Percentiles rank a stretch among this genome's conserved stretches.
Conservation (phyloP, 2,113 vertebrate genomes). For the Xiphorhynchus elegans region DNA sequence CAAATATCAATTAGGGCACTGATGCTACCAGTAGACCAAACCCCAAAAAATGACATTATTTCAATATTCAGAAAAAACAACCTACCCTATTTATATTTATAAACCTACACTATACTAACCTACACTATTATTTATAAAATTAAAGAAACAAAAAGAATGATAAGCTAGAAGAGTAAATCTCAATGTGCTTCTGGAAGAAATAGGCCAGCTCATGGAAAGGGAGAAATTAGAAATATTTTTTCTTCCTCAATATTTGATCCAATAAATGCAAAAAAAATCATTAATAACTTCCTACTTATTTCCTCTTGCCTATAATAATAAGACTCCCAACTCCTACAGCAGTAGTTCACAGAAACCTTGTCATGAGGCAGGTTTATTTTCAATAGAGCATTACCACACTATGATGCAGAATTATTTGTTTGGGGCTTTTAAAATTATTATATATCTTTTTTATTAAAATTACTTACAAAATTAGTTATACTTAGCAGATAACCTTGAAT, state of each 20-base stretch:
- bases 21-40: background rate
- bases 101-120: too few species aligned
- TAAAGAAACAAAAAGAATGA: background rate
- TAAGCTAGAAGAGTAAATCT: background rate
- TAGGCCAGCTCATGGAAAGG: background rate
- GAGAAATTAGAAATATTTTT: background rate
- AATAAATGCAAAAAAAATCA: background rate
- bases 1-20: background rate
- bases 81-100: accelerated
- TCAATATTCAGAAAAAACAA: background rate
- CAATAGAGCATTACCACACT: background rate
- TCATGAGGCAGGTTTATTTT: background rate
- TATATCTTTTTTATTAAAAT: background rate
- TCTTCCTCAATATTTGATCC: background rate
- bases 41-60: background rate
- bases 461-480: background rate
- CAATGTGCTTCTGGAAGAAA: background rate
- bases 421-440: background rate
- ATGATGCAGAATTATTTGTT: background rate
- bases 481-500: background rate
- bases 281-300: background rate
- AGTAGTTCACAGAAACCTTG: background rate
- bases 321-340: background rate
- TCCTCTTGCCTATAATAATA: background rate
- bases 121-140: background rate